Conservation (phyloP, 2,797 vertebrate genomes). For the Gallinago solitaria region DNA sequence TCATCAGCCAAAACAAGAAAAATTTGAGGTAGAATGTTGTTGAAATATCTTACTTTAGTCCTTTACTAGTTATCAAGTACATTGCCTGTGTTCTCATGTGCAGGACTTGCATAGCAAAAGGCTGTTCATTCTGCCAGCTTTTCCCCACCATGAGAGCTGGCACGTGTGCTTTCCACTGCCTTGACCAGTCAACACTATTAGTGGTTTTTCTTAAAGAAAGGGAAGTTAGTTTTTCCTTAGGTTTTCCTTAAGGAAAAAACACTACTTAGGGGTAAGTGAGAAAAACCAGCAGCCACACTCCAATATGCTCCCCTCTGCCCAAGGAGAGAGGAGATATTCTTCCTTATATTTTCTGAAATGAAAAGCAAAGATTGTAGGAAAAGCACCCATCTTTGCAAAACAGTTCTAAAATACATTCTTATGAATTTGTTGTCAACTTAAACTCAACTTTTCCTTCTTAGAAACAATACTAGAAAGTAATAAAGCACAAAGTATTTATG, state of each 20-base stretch:
- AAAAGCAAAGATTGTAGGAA: neutral
- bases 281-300: neutral
- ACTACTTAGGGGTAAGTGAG: neutral
- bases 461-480: neutral
- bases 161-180: neutral
- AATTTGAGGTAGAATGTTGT: neutral
- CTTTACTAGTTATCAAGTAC: neutral
- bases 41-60: neutral
- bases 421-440: neutral
- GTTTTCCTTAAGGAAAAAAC: neutral
- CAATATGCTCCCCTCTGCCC: neutral
- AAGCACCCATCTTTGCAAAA: neutral
- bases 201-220: neutral
- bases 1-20: neutral
- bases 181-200: neutral
- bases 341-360: neutral
- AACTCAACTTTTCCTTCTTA: neutral
- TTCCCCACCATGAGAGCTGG: neutral
- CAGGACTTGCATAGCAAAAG: neutral
- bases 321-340: neutral
- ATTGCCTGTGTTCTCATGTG: neutral
- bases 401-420: neutral
- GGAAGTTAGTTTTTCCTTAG: neutral
- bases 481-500: neutral
- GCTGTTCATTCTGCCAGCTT: neutral